Percentiles rank a stretch among this genome's conserved stretches.
Conservation (phyloP, 2,113 vertebrate genomes). For the Neodon shergylaensis region DNA sequence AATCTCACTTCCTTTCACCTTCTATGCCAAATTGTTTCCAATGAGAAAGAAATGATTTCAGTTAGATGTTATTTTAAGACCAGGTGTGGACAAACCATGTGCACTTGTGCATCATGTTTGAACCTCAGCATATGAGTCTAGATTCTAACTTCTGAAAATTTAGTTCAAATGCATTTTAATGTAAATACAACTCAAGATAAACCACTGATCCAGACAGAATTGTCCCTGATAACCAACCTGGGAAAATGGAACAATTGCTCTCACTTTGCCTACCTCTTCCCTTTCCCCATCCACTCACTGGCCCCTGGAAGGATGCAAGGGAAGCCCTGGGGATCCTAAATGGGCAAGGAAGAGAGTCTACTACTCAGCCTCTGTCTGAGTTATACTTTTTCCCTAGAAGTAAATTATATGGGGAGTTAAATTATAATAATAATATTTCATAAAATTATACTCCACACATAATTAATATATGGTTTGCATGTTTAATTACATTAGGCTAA, state of each 20-base stretch:
- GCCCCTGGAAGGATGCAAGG: not conserved
- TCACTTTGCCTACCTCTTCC: not conserved
- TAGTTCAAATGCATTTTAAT: not conserved
- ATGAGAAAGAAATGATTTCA: not conserved
- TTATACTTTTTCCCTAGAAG: slow-evolving; percentile 13
- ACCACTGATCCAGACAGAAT: not conserved
- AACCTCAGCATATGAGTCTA: not conserved
- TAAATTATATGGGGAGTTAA: not conserved
- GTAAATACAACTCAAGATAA: not conserved
- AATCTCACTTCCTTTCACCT: not conserved
- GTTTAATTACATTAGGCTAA: not conserved
- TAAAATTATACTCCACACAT: not conserved
- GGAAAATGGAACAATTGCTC: not conserved
- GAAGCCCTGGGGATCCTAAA: not conserved
- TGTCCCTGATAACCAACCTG: not conserved
- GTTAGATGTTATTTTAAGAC: not conserved
- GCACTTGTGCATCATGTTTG: not conserved
- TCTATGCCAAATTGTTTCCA: not conserved
- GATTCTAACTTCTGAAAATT: not conserved
- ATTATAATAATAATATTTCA: slow-evolving; percentile 2
- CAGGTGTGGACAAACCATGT: not conserved
- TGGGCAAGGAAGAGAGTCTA: not conserved
- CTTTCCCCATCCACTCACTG: not conserved
- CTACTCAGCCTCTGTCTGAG: not conserved
- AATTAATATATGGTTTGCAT: not conserved